Evolutionary conservation across 2,888 invertebrate species (phyloP).

Genomic region (Catocala nupta): DNA sequence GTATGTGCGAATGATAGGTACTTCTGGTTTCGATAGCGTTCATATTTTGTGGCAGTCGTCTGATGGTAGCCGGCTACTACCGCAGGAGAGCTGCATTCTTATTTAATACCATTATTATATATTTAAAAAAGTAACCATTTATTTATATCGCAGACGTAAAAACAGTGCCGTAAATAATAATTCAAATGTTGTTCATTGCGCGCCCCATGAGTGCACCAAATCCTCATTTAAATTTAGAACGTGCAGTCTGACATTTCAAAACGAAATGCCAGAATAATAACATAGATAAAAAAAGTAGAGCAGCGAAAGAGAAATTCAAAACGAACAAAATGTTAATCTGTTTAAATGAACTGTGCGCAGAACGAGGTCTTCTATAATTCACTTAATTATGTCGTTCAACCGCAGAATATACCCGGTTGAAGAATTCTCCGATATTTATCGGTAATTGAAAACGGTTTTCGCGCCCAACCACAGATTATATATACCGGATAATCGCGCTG

Average conservation of each 20-base stretch:
- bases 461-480: slow-evolving; percentile 26
- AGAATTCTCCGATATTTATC: slow-evolving; percentile 49
- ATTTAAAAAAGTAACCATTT: no score
- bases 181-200: no score
- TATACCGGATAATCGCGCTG: slow-evolving; percentile 39
- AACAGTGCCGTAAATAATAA: no score
- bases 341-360: slow-evolving; percentile 1
- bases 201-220: no score
- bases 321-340: slow-evolving; percentile 5
- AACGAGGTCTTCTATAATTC: slow-evolving; percentile 25
- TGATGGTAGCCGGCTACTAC: no score
- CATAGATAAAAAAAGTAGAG: neutral
- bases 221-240: neutral
- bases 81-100: no score
- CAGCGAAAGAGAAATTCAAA: neutral
- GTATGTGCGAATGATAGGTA: no score
- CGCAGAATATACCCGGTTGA: slow-evolving; percentile 37
- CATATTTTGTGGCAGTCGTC: no score
- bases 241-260: neutral
- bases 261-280: no score
- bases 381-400: slow-evolving; percentile 31
- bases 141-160: no score
- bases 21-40: no score
- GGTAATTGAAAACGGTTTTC: slow-evolving; percentile 54
- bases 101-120: no score